Conservation (phyloP, 2,113 vertebrate genomes). For the Ovibos moschatus region DNA sequence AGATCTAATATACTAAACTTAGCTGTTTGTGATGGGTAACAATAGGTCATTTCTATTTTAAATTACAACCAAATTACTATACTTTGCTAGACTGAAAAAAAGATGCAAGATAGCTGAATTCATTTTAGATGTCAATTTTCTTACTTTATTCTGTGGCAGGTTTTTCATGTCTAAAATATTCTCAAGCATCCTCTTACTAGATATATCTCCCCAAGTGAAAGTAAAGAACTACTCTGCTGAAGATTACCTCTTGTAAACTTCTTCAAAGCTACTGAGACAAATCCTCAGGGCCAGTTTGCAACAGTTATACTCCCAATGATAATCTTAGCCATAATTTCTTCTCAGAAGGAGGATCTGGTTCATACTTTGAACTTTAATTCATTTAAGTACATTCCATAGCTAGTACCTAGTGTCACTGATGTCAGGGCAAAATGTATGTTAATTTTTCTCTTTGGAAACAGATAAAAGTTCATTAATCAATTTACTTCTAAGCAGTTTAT, state of each 20-base stretch:
- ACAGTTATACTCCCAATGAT: background rate
- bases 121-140: background rate
- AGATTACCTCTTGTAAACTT: background rate
- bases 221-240: background rate
- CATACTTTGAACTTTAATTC: background rate
- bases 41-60: background rate
- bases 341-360: background rate
- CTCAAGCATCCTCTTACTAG: background rate
- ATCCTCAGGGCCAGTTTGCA: background rate
- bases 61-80: background rate
- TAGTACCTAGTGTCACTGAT: background rate
- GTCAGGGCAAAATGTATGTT: background rate
- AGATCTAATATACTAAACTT: constrained; percentile 20
- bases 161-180: background rate
- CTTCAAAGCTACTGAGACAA: background rate
- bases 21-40: background rate
- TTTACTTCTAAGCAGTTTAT: background rate
- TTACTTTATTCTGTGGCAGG: background rate
- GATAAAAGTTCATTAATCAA: background rate
- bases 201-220: background rate
- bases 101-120: background rate
- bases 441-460: background rate
- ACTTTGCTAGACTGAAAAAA: background rate
- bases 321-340: background rate
- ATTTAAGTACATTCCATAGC: background rate